These are phyloP conservation scores for Dolichomitus sp. DNA, from an alignment of 2,888 invertebrate species.

Conservation along the genomic window DNA sequence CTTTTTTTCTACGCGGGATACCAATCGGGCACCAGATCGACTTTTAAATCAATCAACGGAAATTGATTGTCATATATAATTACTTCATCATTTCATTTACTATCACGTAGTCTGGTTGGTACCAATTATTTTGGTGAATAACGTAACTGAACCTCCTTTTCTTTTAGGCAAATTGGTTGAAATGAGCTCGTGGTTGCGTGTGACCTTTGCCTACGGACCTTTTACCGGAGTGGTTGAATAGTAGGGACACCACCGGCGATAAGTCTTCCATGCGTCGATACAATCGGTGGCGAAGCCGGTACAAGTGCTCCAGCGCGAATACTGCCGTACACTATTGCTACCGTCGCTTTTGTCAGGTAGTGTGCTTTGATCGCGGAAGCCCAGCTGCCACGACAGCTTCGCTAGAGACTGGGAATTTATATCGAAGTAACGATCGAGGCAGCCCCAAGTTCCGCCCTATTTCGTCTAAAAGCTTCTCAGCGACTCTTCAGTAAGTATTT, in stretches of 20 bases:
- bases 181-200: neutral
- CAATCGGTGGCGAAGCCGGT: conserved; percentile 5
- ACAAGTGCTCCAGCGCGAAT: too few species aligned
- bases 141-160: too few species aligned
- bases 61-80: too few species aligned
- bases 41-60: too few species aligned
- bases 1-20: too few species aligned
- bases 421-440: conserved; percentile 35
- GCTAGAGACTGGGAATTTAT: conserved; percentile 17
- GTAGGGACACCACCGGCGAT: neutral
- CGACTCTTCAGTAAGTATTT: conserved; percentile 41
- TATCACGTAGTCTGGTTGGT: too few species aligned
- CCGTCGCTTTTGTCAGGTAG: neutral
- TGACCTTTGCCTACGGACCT: conserved; percentile 1
- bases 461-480: conserved; percentile 53
- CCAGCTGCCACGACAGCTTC: neutral
- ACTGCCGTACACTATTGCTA: neutral
- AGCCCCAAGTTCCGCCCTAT: conserved; percentile 35
- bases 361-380: conserved; percentile 8
- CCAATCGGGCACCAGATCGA: too few species aligned
- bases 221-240: conserved; percentile 18
- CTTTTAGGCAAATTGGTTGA: neutral
- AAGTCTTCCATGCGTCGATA: conserved; percentile 32
- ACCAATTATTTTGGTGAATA: too few species aligned
- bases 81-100: too few species aligned